Conservation (phyloP, 2,888 invertebrate genomes). For the Parelbella ahira region DNA sequence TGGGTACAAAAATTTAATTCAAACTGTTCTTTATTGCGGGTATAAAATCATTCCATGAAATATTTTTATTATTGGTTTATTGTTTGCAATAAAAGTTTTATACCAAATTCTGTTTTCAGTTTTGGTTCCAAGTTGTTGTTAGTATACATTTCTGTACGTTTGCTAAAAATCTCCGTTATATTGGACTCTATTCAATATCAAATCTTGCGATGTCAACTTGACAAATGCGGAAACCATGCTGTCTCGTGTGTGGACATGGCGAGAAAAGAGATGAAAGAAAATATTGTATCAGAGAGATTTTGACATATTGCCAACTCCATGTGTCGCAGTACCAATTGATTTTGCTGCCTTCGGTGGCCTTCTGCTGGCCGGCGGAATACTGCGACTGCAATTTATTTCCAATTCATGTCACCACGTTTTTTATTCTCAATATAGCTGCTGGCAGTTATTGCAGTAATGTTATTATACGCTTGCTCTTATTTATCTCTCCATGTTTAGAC, state of each 20-base stretch:
- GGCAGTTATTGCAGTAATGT: too few relatives aligned
- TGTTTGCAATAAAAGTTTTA: too few relatives aligned
- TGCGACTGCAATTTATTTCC: constrained; percentile 17
- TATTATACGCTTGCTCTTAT: too few relatives aligned
- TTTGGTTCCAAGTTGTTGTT: too few relatives aligned
- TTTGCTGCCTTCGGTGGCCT: constrained; percentile 50
- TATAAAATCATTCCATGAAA: too few relatives aligned
- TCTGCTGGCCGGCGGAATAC: constrained; percentile 12
- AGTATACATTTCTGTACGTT: constrained; percentile 7
- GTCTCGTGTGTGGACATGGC: constrained; percentile 34
- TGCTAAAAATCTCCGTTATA: too few relatives aligned
- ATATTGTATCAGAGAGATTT: constrained; percentile 69
- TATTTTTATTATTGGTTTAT: too few relatives aligned
- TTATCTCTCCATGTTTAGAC: too few relatives aligned
- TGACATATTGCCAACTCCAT: constrained; percentile 74
- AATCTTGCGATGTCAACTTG: constrained; percentile 38
- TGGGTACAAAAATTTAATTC: too few relatives aligned
- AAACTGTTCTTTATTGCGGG: too few relatives aligned
- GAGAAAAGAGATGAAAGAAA: constrained; percentile 47
- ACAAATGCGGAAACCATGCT: constrained; percentile 38
- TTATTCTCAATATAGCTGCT: too few relatives aligned
- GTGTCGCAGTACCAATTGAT: constrained; percentile 64
- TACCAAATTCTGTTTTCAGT: too few relatives aligned
- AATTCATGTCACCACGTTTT: constrained; percentile 4
- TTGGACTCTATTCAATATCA: constrained; percentile 24